phyloP scores from a whole-genome alignment of 2,888 invertebrate genomes.

The Drosophila multiciliata region DNA sequence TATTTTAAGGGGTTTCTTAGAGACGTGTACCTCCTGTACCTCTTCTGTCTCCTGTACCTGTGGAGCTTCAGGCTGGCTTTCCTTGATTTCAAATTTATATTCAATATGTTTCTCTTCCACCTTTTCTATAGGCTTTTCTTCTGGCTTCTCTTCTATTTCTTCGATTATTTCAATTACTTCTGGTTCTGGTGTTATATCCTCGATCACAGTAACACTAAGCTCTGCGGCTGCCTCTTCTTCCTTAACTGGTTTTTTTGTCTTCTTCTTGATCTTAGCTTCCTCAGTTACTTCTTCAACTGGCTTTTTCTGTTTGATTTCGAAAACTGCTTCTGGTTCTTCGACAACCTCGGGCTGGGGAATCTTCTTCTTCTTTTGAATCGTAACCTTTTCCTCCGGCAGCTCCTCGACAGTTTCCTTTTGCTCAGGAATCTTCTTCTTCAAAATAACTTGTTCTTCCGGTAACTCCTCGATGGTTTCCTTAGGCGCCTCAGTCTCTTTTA shows the following conservation, averaged over 20 bases:
- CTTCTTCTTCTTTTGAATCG: conserved; percentile 63
- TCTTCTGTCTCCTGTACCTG: conserved; percentile 70
- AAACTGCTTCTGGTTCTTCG: conserved; percentile 82
- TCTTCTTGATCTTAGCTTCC: conserved; percentile 79
- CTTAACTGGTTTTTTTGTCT: conserved; percentile 66
- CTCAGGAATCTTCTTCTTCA: conserved; percentile 56
- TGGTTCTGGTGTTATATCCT: conserved; percentile 70
- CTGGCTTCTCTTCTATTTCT: conserved; percentile 66
- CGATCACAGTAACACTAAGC: conserved; percentile 77
- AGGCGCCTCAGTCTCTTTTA: conserved; percentile 54
- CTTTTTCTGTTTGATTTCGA: conserved; percentile 68
- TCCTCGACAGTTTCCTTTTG: conserved; percentile 44
- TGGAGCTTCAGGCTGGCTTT: conserved; percentile 74
- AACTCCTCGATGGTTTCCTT: conserved; percentile 45
- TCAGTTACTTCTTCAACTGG: conserved; percentile 76
- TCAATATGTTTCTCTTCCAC: conserved; percentile 56
- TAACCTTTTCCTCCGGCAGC: conserved; percentile 55
- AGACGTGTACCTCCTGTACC: conserved; percentile 61
- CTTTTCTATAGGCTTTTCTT: conserved; percentile 36
- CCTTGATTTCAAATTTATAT: conserved; percentile 60
- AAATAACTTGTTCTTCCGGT: conserved; percentile 55
- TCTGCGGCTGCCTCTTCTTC: conserved; percentile 78
- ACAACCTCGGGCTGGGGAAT: conserved; percentile 57
- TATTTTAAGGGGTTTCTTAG: conserved; percentile 65
- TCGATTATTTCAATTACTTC: conserved; percentile 74